These are phyloP conservation scores for Epirrita christyi DNA, from an alignment of 2,888 invertebrate species.

Conservation along the genomic window DNA sequence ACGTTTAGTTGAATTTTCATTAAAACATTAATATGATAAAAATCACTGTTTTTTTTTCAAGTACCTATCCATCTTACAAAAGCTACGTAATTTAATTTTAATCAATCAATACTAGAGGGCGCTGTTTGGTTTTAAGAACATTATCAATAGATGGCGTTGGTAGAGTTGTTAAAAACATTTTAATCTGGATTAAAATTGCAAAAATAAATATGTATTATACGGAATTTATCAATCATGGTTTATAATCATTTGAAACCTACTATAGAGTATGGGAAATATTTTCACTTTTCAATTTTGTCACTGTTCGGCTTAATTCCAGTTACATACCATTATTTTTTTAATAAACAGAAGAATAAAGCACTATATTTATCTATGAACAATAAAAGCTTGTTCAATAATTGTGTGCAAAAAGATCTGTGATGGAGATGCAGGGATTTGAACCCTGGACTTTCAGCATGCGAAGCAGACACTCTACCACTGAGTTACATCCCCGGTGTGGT, in stretches of 20 bases:
- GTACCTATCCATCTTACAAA: background rate
- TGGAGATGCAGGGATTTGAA: slow-evolving; percentile 88
- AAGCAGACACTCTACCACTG: slow-evolving; percentile 87
- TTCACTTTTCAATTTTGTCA: too few species aligned
- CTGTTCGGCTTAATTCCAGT: too few species aligned
- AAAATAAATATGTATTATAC: too few species aligned
- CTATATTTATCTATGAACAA: background rate
- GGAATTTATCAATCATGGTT: too few species aligned
- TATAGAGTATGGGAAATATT: too few species aligned
- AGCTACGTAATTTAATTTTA: background rate
- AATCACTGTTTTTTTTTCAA: slow-evolving; percentile 9
- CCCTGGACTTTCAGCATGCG: slow-evolving; percentile 88
- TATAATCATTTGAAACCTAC: too few species aligned
- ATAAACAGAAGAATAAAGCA: background rate
- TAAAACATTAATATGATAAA: slow-evolving; percentile 65
- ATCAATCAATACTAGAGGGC: slow-evolving; percentile 1
- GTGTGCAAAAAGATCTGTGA: background rate
- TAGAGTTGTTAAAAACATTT: too few species aligned
- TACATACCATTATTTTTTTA: too few species aligned
- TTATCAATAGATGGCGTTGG: slow-evolving; percentile 10
- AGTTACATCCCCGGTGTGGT: slow-evolving; percentile 74
- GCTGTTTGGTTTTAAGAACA: background rate
- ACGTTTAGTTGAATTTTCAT: slow-evolving; percentile 85
- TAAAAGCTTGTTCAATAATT: background rate
- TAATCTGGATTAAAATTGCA: too few species aligned